phyloP scores from a whole-genome alignment of 2,888 invertebrate genomes.

The Argyresthia albistria region DNA sequence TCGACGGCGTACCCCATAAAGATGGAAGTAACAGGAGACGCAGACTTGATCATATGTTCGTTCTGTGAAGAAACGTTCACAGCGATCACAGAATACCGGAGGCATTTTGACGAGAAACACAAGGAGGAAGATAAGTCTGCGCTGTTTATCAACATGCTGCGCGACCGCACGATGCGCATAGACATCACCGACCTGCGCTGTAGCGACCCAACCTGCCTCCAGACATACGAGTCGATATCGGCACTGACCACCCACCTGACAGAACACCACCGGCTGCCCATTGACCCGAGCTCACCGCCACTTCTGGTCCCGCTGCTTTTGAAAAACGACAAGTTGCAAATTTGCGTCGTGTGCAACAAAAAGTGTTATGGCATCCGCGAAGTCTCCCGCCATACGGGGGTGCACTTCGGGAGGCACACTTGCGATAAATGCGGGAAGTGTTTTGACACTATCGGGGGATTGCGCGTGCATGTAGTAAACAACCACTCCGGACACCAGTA shows the following conservation, averaged over 20 bases:
- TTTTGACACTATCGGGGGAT: conserved; percentile 5
- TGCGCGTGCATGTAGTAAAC: conserved; percentile 13
- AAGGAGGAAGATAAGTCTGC: conserved; percentile 2
- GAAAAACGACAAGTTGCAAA: background rate
- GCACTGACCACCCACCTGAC: conserved; percentile 2
- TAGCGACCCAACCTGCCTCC: background rate
- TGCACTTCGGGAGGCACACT: background rate
- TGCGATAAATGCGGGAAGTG: conserved; percentile 8
- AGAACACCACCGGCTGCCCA: background rate
- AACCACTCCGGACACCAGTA: background rate
- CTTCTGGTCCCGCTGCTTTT: conserved; percentile 1
- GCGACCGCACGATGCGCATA: background rate
- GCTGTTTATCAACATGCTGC: conserved; percentile 3
- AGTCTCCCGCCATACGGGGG: background rate
- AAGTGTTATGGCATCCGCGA: background rate
- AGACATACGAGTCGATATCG: background rate
- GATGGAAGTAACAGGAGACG: background rate
- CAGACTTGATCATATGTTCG: conserved; percentile 4
- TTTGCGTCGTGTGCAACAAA: background rate
- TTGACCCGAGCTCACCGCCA: background rate
- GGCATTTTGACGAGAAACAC: conserved; percentile 6
- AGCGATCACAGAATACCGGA: conserved; percentile 3
- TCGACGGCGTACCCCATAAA: conserved; percentile 9
- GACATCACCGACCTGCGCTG: conserved; percentile 8
- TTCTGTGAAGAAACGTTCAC: conserved; percentile 6